Percentiles rank a stretch among this genome's conserved stretches.
Evolutionary conservation across 2,113 vertebrate genomes (phyloP).

Genomic region (Hydrochoerus hydrochaeris): DNA sequence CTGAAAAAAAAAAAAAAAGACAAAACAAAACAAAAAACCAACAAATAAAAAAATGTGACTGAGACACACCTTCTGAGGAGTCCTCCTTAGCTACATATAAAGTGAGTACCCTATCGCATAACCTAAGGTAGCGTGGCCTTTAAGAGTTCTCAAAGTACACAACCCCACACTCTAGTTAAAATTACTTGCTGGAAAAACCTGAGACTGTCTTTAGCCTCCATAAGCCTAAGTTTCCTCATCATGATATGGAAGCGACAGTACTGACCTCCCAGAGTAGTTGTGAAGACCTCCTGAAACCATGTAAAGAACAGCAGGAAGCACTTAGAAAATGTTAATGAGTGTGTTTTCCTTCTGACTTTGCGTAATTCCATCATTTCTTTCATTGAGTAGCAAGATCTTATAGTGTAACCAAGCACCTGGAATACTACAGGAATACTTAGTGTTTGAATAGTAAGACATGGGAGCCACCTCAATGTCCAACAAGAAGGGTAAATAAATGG

Average conservation of each 20-base stretch:
- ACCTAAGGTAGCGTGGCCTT: neutral
- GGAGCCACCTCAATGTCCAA: neutral
- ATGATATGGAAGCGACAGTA: neutral
- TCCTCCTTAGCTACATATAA: neutral
- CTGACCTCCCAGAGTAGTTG: neutral
- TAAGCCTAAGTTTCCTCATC: constrained; percentile 8
- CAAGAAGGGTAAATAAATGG: neutral
- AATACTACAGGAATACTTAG: neutral
- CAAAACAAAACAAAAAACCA: neutral
- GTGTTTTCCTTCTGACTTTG: too few species aligned
- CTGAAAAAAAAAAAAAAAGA: neutral
- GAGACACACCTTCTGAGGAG: neutral
- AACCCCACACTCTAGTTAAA: neutral
- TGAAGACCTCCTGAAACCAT: neutral
- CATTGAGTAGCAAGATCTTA: neutral
- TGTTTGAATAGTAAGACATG: constrained; percentile 17
- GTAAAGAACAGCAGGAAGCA: neutral
- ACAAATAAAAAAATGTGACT: neutral
- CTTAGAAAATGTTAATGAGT: too few species aligned
- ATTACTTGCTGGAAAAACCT: neutral
- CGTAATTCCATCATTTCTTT: too few species aligned
- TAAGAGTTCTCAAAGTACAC: constrained; percentile 17
- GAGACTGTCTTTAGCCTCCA: neutral
- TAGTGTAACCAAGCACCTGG: neutral
- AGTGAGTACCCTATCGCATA: neutral